Base-by-base conservation (phyloP, 2,797 vertebrate genomes). In the Pseudomugil gertrudae region DNA sequence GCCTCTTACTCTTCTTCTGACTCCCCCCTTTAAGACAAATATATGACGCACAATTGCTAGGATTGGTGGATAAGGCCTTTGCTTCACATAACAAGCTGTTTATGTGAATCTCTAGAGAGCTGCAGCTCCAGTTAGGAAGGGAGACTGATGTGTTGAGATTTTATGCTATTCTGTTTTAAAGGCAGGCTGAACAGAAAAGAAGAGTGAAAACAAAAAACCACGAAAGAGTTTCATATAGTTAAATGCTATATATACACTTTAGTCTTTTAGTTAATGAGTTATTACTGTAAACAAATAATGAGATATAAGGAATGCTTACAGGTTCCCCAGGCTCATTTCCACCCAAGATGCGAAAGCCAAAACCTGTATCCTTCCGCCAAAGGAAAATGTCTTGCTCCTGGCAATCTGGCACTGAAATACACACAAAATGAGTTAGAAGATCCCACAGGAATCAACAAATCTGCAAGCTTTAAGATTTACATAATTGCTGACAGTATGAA, bases 301-400 rank as follows among this genome's bases (percentile, higher is more conserved):
- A 69, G 10, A 72, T 58, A 73, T 9, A 69, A 54, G 40, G 71
- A 63, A 69, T 83, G 95, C 97, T 96, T 87, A 99, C 98, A 58
- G 97, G 97, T 82, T 99, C 98, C 70, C 98, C 98, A 3, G 98
- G 95, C 84, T 99, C 97, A 89, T 99, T 99, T 91, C 98, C 98
- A 82, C 98, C 98, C 64, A 99, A 93, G 88, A 99, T 99, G 84
- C 98, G 95, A 92, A 99, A 99, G 79, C 98, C 98, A 80, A 99
- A 99, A 43, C 98, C 98, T 0, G 97, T 99, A 86, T 99, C 98
- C 88, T 99, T 99, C 84, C 98, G 95, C 97, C 97, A 99, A 62
- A 99, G 95, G 92, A 99, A 99, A 86, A 99, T 98, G 90, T 99
- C 98, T 83, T 98, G 97, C 81, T 99, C 97, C 92, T 99, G 97